A percentile compares a stretch with the other conserved stretches of the same genome.
phyloP scores from a whole-genome alignment of 2,113 vertebrate genomes.

The Crotalus tigris region DNA sequence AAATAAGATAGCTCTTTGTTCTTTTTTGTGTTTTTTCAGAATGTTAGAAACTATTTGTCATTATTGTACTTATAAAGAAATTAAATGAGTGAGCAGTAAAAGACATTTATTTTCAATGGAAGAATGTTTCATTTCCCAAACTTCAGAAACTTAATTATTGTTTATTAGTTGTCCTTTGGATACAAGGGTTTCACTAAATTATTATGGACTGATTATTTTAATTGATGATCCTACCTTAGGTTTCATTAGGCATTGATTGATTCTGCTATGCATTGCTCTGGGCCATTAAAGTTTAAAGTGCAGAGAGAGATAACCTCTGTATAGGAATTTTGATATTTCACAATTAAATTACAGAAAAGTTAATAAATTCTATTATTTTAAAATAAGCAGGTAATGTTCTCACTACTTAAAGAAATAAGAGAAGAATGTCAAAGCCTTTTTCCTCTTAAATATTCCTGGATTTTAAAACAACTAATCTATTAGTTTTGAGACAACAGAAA shows the following conservation, averaged over 20 bases:
- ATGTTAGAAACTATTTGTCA: background rate
- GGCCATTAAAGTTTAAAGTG: background rate
- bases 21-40: background rate
- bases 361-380: background rate
- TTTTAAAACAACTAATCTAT: conserved; percentile 30
- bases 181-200: background rate
- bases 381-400: background rate
- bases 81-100: background rate
- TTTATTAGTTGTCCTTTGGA: background rate
- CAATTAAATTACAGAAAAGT: background rate
- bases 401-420: conserved; percentile 22
- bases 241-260: background rate
- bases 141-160: background rate
- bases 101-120: background rate
- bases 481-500: conserved; percentile 15
- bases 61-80: background rate
- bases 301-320: background rate
- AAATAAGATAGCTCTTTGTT: background rate
- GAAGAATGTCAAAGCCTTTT: conserved; percentile 11
- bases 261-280: background rate
- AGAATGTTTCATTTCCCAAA: background rate
- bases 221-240: background rate
- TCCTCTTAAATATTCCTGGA: conserved; percentile 11
- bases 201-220: background rate
- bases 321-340: background rate